Conservation (phyloP, 2,113 vertebrate genomes). For the Desmodus rotundus region DNA sequence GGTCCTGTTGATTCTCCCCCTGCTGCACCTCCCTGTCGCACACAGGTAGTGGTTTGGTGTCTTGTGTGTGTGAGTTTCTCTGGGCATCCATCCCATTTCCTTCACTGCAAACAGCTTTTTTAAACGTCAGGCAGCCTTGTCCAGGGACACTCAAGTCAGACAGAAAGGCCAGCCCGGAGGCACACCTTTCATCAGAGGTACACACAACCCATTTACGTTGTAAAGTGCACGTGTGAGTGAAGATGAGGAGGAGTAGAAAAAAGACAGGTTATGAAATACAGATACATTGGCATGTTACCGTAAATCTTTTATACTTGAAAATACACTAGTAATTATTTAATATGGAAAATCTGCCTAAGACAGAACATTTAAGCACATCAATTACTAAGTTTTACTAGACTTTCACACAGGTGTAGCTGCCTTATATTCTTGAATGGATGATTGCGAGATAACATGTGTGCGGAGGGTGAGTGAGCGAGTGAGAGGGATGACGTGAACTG, state of each 20-base stretch:
- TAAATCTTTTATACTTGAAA: conserved; percentile 1
- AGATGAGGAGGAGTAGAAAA: not conserved
- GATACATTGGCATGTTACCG: not conserved
- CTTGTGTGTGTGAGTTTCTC: not conserved
- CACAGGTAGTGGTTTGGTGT: no score
- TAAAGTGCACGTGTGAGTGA: not conserved
- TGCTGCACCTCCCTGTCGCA: fast-evolving
- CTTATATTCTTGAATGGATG: not conserved
- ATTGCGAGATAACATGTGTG: not conserved
- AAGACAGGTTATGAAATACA: not conserved
- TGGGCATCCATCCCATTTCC: not conserved
- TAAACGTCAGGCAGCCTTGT: not conserved
- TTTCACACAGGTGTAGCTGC: not conserved
- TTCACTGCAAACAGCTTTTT: not conserved
- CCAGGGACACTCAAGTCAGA: not conserved
- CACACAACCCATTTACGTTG: not conserved
- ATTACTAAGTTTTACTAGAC: not conserved
- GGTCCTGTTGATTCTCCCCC: not conserved
- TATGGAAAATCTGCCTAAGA: not conserved
- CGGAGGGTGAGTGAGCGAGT: not conserved
- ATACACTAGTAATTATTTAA: not conserved
- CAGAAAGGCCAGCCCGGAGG: not conserved
- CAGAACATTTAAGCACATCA: not conserved
- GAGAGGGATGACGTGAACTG: not conserved
- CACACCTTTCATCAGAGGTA: not conserved